Conservation (phyloP, 1,140 invertebrate species). For the Apis laboriosa region DNA sequence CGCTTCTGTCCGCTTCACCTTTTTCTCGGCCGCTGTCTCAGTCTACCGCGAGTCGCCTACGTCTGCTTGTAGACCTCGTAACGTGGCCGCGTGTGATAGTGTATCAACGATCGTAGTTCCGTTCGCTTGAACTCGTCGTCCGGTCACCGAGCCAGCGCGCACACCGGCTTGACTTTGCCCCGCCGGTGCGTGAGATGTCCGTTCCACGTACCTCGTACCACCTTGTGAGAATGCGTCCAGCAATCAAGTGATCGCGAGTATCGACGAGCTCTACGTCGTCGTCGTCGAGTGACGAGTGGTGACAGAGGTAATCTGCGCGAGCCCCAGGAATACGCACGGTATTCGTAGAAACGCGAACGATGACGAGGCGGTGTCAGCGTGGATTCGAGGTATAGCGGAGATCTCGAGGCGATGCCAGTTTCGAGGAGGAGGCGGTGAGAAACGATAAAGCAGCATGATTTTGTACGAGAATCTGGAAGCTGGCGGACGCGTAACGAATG, state of each 20-base stretch:
- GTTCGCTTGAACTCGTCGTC: background rate
- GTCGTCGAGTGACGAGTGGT: background rate
- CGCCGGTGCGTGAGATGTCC: slow-evolving; percentile 30
- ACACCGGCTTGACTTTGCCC: slow-evolving; percentile 10
- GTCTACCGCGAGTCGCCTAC: slow-evolving; percentile 59
- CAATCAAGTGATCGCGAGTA: background rate
- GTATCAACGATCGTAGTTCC: slow-evolving; percentile 7
- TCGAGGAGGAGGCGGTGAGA: too few relatives aligned
- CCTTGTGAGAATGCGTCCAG: slow-evolving; percentile 1
- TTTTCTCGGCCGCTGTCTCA: slow-evolving; percentile 52
- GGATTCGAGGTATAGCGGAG: background rate
- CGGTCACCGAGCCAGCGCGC: background rate
- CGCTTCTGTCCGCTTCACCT: slow-evolving; percentile 45
- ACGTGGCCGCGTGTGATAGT: slow-evolving; percentile 35
- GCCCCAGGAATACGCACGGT: background rate
- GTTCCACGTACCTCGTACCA: slow-evolving; percentile 1
- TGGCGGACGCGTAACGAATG: background rate
- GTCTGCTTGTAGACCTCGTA: slow-evolving; percentile 38
- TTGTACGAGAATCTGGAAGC: slow-evolving; percentile 5
- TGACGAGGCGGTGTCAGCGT: background rate
- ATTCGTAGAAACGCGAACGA: slow-evolving; percentile 9
- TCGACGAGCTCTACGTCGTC: background rate
- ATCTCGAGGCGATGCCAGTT: background rate
- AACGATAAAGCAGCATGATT: slow-evolving; percentile 26
- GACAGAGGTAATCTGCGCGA: background rate